Conservation (phyloP, 2,888 invertebrate species). For the Oligia strigilis region DNA sequence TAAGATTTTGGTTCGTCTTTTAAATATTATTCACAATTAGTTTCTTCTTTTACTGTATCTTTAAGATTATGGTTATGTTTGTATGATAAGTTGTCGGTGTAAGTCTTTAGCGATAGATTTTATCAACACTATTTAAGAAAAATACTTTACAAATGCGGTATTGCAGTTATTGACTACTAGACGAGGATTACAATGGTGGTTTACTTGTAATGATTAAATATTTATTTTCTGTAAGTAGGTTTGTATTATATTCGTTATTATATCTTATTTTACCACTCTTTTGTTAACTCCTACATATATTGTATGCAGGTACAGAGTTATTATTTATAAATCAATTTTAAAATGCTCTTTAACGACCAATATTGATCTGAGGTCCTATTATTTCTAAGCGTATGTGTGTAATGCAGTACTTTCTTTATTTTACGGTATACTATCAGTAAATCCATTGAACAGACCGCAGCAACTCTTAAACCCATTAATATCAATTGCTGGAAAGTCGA, state of each 20-base stretch:
- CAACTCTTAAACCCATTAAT: slow-evolving; percentile 65
- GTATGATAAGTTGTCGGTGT: not conserved
- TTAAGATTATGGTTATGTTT: not conserved
- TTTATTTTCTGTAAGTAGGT: too few relatives aligned
- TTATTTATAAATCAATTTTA: not conserved
- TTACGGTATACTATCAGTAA: slow-evolving; percentile 18
- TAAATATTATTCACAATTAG: not conserved
- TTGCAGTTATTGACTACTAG: not conserved
- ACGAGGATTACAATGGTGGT: not conserved
- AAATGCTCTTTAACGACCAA: not conserved
- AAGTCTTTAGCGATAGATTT: not conserved
- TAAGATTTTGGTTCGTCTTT: slow-evolving; percentile 47
- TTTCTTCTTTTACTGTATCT: not conserved
- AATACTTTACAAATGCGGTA: not conserved
- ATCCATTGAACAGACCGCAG: slow-evolving; percentile 36
- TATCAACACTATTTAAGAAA: not conserved
- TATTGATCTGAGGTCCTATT: not conserved
- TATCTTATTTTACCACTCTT: not conserved
- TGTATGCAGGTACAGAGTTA: not conserved
- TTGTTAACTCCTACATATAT: not conserved
- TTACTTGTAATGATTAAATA: not conserved
- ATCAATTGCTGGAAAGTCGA: slow-evolving; percentile 75
- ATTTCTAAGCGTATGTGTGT: slow-evolving; percentile 1
- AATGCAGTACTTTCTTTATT: slow-evolving; percentile 28
- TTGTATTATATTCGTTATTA: not conserved